Base-by-base conservation (phyloP, 1,140 invertebrate genomes). In the Drosophila neocordata region DNA sequence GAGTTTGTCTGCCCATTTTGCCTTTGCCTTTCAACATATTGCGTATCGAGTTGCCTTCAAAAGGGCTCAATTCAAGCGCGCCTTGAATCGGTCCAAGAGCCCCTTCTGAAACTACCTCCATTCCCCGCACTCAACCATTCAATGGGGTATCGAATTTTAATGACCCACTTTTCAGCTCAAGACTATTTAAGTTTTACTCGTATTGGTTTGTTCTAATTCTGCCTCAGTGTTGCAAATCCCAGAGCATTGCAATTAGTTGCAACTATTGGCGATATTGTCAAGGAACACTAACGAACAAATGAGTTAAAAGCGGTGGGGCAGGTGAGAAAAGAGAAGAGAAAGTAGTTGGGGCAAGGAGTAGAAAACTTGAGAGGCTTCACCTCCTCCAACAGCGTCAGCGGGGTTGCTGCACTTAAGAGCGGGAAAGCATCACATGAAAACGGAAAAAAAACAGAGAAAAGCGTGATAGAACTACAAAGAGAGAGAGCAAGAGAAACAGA, bases 81-180 rank as follows among this genome's bases (percentile, higher is more conserved):
- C 83, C 83, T 88, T 88, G 84, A 88, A 76, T 88, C 68, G 79
- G 82, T 70, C 72, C 79, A 88, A 88, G 77, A 80, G 71, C 83
- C 61, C 76, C 61, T 44, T 41, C 71, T 56, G 34, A 41, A 51
- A 37, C 58, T 53, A 27, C 18, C 59, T 35, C 9, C 64, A 31
- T 31, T 31, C 38, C 60, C 66, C 31, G 27, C 27, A 31, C 27
- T 31, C 1, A 31, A 31, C 67, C 24, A 15, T 41, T 35, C 57
- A 53, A 22, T 67, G 64, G 62, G 69, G 83, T 83, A 88, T 88
- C 79, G 69, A 78, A 77, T 88, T 88, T 88, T 88, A 88, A 88
- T 88, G 83, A 89, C 83, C 83, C 73, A 88, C 83, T 89, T 89
- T 78, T 48, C 52, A 24, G 69, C 83, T 79, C 75, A 83, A 88